Conservation (phyloP, 2,113 vertebrate species). For the Barnardius zonarius region DNA sequence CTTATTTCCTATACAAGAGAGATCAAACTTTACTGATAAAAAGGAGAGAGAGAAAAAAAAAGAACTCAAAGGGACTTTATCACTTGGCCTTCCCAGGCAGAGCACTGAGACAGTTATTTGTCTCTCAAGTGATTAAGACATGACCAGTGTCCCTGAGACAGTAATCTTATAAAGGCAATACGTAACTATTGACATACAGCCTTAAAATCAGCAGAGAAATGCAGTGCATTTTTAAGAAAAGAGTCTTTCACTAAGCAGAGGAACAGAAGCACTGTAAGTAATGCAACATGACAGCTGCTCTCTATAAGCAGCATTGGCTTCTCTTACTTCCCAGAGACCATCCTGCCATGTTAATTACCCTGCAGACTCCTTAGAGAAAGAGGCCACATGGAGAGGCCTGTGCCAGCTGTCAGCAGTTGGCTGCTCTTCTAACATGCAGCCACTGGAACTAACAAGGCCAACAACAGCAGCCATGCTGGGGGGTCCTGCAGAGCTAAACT, state of each 20-base stretch:
- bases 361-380: conserved; percentile 28
- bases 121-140: not conserved
- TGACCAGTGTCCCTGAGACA: not conserved
- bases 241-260: not conserved
- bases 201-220: not conserved
- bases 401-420: conserved; percentile 42
- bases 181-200: not conserved
- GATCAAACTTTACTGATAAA: not conserved
- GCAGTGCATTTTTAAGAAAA: not conserved
- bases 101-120: not conserved
- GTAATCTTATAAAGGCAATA: not conserved
- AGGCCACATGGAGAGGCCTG: conserved; percentile 20
- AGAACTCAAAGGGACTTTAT: not conserved
- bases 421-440: conserved; percentile 16
- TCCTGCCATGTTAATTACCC: conserved; percentile 49
- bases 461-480: not conserved
- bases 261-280: conserved; percentile 5
- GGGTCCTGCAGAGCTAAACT: not conserved
- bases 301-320: not conserved
- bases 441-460: conserved; percentile 39
- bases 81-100: not conserved
- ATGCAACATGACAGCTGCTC: conserved; percentile 25
- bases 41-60: not conserved
- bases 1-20: not conserved
- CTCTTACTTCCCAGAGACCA: conserved; percentile 23